Evolutionary conservation across 2,797 vertebrate species (phyloP), one percentile per base, ranked within the genome.

Genomic region (Psittacula derbiana): DNA sequence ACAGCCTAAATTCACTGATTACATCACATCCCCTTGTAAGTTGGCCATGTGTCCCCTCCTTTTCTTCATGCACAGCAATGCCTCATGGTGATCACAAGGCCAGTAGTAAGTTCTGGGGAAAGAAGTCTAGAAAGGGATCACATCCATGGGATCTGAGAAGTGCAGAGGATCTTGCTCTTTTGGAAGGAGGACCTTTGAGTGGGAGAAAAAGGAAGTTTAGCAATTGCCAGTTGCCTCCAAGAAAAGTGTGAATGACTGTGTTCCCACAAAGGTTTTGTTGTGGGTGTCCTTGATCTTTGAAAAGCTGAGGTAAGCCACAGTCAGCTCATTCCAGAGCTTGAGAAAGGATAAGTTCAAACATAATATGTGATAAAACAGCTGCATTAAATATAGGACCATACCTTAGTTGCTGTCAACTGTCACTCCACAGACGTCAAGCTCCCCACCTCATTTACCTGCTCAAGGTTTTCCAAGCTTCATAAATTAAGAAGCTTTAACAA

Each of bases 91-190:
- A 12, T 12, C 43, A 25, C 30, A 28, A 2, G 1, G 31, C 8
- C 53, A 76, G 10, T 4, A 61, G 17, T 1, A 38, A 58, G 8
- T 53, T 9, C 5, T 38, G 30, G 16, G 17, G 12, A 40, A 57
- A 62, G 11, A 4, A 44, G 40, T 13, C 18, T 43, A 27, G 20
- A 52, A 43, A 8, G 15, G 28, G 24, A 62, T 8, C 2, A n/a
- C 8, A 41, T 33, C 41, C 3, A 0, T 18, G 9, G 0, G 1
- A 16, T 25, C 15, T 40, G 20, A 33, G 11, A 16, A 14, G 16
- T 11, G 16, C 31, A 55, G 36, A 74, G 24, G 16, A 70, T 23
- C 67, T 24, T 50, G 3, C 5, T 66, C 24, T 62, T 66, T 30
- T 8, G 6, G 24, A 30, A 73, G 14, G 3, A 46, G 24, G 21